Evolutionary conservation across 1,140 invertebrate species (phyloP).

Genomic region (Cyclargus thomasi): DNA sequence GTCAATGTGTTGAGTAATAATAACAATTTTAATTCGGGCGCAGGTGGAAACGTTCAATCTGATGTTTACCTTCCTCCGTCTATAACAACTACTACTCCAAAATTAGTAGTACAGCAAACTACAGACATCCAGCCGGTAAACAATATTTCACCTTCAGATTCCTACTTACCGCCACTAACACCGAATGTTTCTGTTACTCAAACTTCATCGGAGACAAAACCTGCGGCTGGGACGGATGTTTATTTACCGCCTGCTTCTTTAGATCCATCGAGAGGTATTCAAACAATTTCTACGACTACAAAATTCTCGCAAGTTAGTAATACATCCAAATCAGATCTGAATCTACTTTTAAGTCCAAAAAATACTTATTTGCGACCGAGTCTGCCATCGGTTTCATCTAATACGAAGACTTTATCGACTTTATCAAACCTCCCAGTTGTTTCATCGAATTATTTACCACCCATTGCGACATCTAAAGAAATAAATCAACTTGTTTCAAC

Average conservation of each 20-base stretch:
- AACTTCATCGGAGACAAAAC: constrained; percentile 14
- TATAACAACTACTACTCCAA: constrained; percentile 11
- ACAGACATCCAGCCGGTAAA: not conserved
- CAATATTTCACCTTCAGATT: constrained; percentile 1
- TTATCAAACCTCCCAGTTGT: constrained; percentile 5
- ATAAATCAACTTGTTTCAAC: constrained; percentile 6
- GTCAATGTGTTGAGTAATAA: constrained; percentile 25
- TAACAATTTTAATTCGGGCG: constrained; percentile 15
- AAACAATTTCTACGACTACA: not conserved
- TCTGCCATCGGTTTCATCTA: constrained; percentile 19
- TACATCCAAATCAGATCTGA: not conserved
- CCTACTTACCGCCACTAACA: constrained; percentile 14
- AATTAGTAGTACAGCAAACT: constrained; percentile 12
- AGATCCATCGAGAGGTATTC: no score
- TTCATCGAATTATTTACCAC: constrained; percentile 31
- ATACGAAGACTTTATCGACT: constrained; percentile 1
- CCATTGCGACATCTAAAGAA: constrained; percentile 10
- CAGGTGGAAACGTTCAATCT: constrained; percentile 15
- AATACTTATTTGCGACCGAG: constrained; percentile 31
- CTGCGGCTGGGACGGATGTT: not conserved
- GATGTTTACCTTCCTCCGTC: constrained; percentile 27
- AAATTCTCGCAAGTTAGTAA: not conserved
- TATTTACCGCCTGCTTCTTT: not conserved
- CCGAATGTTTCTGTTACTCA: constrained; percentile 23
- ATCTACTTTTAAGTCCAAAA: constrained; percentile 13